Conservation (phyloP, 2,113 vertebrate genomes). For the Ahaetulla prasina region DNA sequence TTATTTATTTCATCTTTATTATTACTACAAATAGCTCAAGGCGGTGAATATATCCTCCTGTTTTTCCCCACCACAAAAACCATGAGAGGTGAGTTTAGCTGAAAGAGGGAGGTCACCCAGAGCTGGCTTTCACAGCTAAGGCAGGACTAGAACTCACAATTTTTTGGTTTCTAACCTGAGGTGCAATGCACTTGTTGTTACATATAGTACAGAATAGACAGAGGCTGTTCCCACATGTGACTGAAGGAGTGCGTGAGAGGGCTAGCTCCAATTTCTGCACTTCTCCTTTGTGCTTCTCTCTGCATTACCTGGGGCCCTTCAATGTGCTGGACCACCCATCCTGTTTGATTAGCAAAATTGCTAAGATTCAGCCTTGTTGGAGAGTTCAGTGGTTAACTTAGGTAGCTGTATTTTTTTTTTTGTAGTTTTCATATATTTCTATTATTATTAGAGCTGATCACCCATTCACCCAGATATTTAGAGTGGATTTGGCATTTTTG, state of each 20-base stretch:
- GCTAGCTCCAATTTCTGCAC: not conserved
- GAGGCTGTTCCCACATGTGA: not conserved
- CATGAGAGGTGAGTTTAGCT: no score
- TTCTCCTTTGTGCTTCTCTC: not conserved
- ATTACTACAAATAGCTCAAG: no score
- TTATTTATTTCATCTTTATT: not conserved
- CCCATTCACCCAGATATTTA: not conserved
- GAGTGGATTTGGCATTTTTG: not conserved
- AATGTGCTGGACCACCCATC: not conserved
- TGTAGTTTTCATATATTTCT: not conserved
- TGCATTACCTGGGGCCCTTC: not conserved
- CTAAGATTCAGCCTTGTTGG: not conserved
- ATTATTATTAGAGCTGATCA: not conserved
- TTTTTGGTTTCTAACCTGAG: not conserved
- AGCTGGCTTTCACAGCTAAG: not conserved
- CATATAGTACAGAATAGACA: not conserved
- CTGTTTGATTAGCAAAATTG: not conserved
- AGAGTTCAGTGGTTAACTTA: not conserved
- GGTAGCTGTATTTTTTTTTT: not conserved
- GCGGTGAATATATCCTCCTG: no score
- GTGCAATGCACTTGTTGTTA: not conserved
- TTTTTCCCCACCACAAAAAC: no score
- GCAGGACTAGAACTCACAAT: not conserved
- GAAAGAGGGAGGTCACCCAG: not conserved
- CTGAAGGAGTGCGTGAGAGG: not conserved